A percentile compares a stretch with the other conserved stretches of the same genome.
Conservation (phyloP, 2,888 invertebrate genomes). For the Lasioglossum figueresi region DNA sequence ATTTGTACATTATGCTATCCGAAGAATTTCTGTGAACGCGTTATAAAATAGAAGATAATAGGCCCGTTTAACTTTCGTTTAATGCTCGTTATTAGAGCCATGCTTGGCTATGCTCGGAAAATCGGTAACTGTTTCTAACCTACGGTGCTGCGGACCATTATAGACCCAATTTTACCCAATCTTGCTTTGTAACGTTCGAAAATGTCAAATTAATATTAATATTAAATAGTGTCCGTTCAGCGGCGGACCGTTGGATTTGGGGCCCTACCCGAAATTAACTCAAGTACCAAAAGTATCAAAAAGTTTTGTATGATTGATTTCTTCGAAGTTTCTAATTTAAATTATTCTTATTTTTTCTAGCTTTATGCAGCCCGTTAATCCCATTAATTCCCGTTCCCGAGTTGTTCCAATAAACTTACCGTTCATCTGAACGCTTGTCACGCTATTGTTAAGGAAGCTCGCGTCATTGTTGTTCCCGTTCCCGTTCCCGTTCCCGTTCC, state of each 20-base stretch:
- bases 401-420: constrained; percentile 39
- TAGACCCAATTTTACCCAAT: constrained; percentile 20
- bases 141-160: neutral
- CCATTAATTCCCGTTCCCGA: too few relatives aligned
- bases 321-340: too few relatives aligned
- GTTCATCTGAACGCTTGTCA: constrained; percentile 78
- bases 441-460: constrained; percentile 81
- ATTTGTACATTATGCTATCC: neutral
- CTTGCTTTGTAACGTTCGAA: neutral
- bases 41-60: constrained; percentile 14
- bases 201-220: too few relatives aligned
- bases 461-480: constrained; percentile 82
- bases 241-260: too few relatives aligned
- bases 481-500: constrained; percentile 80
- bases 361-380: too few relatives aligned
- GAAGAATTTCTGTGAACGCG: neutral
- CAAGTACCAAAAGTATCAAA: too few relatives aligned
- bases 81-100: neutral
- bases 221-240: neutral
- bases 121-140: neutral
- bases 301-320: too few relatives aligned
- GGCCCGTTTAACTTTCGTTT: neutral
- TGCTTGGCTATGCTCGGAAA: neutral
- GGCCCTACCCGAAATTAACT: too few relatives aligned
- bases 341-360: too few relatives aligned